Percentiles rank a stretch among this genome's conserved stretches.
Evolutionary conservation across 2,888 invertebrate genomes (phyloP).

Genomic region (Girardia tigrina): DNA sequence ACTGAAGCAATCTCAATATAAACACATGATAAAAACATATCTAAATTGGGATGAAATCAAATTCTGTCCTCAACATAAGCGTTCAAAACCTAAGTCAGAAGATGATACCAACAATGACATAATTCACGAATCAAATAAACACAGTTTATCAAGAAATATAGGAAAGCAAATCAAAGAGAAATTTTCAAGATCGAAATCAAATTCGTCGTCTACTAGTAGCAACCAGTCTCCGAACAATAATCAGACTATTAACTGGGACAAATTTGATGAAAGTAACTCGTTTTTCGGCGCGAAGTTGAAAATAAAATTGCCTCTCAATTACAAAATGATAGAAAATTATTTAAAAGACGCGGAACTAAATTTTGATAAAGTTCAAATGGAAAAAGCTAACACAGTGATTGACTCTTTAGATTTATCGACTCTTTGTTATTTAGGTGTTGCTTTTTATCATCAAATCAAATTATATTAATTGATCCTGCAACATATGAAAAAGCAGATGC

Average conservation of each 20-base stretch:
- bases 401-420: no score
- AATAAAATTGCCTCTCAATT: not conserved
- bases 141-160: not conserved
- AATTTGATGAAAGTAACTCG: not conserved
- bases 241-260: conserved; percentile 1
- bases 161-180: not conserved
- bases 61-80: conserved; percentile 4
- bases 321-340: conserved; percentile 3
- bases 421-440: no score
- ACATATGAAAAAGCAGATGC: no score
- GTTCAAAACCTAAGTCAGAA: not conserved
- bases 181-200: not conserved
- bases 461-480: no score
- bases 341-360: not conserved
- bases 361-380: not conserved
- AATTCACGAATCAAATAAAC: not conserved
- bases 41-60: conserved; percentile 11
- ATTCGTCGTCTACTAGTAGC: not conserved
- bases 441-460: no score
- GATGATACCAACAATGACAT: not conserved
- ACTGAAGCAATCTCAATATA: not conserved
- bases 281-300: conserved; percentile 11
- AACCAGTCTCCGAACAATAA: not conserved
- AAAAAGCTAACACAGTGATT: no score
- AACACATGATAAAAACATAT: not conserved